Evolutionary conservation across 2,888 invertebrate species (phyloP).

Genomic region (Unio delphinus): DNA sequence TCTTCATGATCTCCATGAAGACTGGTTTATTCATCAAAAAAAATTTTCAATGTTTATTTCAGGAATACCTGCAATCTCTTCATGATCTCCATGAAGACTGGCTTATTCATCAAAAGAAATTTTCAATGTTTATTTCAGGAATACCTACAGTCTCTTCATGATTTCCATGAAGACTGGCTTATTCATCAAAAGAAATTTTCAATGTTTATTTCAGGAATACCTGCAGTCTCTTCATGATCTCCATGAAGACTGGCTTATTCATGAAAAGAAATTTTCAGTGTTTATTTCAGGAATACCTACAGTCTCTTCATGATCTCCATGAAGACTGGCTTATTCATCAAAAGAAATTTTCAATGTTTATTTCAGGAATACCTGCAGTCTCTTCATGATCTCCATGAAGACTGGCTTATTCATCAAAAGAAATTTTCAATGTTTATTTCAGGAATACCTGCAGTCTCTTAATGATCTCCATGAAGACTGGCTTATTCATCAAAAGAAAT

Average conservation of each 20-base stretch:
- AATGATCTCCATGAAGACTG: slow-evolving; percentile 58
- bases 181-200: slow-evolving; percentile 54
- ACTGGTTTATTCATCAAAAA: too few relatives aligned
- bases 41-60: too few relatives aligned
- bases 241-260: slow-evolving; percentile 72
- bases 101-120: slow-evolving; percentile 69
- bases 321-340: slow-evolving; percentile 72
- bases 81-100: slow-evolving; percentile 58
- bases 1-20: slow-evolving; percentile 81
- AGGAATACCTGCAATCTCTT: too few relatives aligned
- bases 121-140: slow-evolving; percentile 1
- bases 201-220: too few relatives aligned
- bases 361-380: too few relatives aligned
- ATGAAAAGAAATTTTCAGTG: slow-evolving; percentile 35
- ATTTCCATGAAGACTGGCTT: slow-evolving; percentile 71
- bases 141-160: too few relatives aligned
- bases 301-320: too few relatives aligned
- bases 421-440: slow-evolving; percentile 20
- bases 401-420: slow-evolving; percentile 72
- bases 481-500: slow-evolving; percentile 68
- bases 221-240: too few relatives aligned
- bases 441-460: too few relatives aligned
- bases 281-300: too few relatives aligned
- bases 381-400: too few relatives aligned
- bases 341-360: slow-evolving; percentile 26